Evolutionary conservation across 2,113 vertebrate species (phyloP), one percentile per base, ranked within the genome.

Genomic region (Phasianus colchicus): DNA sequence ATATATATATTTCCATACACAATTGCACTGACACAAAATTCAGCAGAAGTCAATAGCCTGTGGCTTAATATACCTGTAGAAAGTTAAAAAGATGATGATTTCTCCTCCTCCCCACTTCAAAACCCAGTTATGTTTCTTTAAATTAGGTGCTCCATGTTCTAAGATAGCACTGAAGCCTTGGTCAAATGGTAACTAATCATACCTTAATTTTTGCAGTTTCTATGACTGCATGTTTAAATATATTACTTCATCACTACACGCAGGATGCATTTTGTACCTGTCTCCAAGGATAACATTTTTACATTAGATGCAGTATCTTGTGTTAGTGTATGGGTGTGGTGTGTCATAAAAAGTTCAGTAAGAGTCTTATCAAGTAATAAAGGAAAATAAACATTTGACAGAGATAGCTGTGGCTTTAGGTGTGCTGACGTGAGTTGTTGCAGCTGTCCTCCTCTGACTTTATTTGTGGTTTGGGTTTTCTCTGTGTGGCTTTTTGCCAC

Each of bases 401-500:
- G 76, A 38, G 79, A 11, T 45, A 22, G 34, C 61, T 83, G 34
- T 82, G 83, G 61, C 20, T 78, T 84, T 25, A 61, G n/a, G 27
- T 75, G 27, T 69, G 61, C 89, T 84, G 86, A 58, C 77, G 29
- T 22, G 43, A 87, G 21, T 88, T 86, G 40, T 0, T 83, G 54
- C 58, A 79, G 69, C 52, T n/a, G 69, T 73, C 40, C 11, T 82
- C 86, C 70, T 85, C 76, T 86, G 60, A 40, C 60, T 66, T 66
- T 32, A 69, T 58, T 63, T 86, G 72, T 86, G 90, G 70, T 24
- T 94, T 88, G 86, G 61, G 38, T 78, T 75, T 89, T 69, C 43
- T 77, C 57, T 81, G 45, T 90, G 81, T 36, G 57, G 3, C 25
- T 6, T 52, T 81, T 75, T 78, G 57, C 55, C 54, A 63, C 27